Conservation (phyloP, 1,140 invertebrate species). For the Cotesia vestalis region DNA sequence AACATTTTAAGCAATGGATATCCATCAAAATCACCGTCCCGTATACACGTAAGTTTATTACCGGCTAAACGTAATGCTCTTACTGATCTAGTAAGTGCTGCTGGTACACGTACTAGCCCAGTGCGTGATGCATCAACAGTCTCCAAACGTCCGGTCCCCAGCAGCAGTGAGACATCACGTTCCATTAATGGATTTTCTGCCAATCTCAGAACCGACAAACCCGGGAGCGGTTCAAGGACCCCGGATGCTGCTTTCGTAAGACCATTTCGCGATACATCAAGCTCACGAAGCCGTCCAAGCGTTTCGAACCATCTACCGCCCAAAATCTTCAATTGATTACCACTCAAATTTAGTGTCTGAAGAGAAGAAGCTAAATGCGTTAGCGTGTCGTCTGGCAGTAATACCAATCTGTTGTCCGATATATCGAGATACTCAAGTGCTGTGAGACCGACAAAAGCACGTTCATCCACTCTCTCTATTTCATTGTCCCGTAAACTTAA, state of each 20-base stretch:
- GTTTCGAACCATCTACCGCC: slow-evolving; percentile 71
- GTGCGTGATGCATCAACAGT: slow-evolving; percentile 85
- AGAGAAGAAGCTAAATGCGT: slow-evolving; percentile 69
- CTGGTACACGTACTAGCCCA: slow-evolving; percentile 80
- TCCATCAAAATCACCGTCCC: slow-evolving; percentile 87
- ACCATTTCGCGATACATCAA: slow-evolving; percentile 83
- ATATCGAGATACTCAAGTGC: slow-evolving; percentile 69
- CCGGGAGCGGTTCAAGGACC: slow-evolving; percentile 77
- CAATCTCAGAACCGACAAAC: slow-evolving; percentile 79
- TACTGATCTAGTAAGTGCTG: slow-evolving; percentile 84
- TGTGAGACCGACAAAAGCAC: slow-evolving; percentile 63
- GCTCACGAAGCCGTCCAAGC: slow-evolving; percentile 74
- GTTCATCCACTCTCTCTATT: slow-evolving; percentile 66
- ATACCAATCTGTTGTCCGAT: slow-evolving; percentile 71
- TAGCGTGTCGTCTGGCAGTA: slow-evolving; percentile 69
- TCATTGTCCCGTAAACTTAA: slow-evolving; percentile 69
- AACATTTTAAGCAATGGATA: slow-evolving; percentile 85
- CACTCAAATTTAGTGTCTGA: slow-evolving; percentile 76
- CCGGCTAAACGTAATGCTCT: slow-evolving; percentile 79
- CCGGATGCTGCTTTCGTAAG: slow-evolving; percentile 75
- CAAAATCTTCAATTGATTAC: slow-evolving; percentile 72
- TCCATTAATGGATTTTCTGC: slow-evolving; percentile 76
- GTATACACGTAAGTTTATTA: slow-evolving; percentile 78
- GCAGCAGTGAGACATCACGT: slow-evolving; percentile 70
- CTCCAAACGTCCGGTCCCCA: slow-evolving; percentile 78